Base-by-base conservation (phyloP, 2,113 vertebrate species). In the Equus przewalskii region DNA sequence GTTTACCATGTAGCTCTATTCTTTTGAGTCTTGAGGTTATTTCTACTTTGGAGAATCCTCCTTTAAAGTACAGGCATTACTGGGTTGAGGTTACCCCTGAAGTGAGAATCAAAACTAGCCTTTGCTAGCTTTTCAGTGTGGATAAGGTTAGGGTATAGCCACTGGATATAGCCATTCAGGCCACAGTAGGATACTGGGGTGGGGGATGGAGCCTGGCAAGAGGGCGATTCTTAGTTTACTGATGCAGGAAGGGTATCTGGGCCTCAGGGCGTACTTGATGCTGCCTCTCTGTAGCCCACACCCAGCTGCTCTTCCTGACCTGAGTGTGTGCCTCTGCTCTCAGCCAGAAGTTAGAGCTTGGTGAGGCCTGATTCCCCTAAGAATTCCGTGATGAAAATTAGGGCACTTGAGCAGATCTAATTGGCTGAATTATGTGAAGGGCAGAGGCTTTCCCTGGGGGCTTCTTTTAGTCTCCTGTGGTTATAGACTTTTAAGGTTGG, bases 351-450 rank as follows among this genome's bases (percentile, higher is more conserved):
- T 78, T 24, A 1, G 49, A 94, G 80, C 65, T n/a, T 88, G 54
- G 81, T 58, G 51, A 97, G 65, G 60, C 28, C 1, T 89, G 69
- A 94, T 96, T 97, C 96, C 85, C 24, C 0, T 0, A 60, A 97
- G 97, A 94, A 97, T 93, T 94, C n/a, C n/a, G 54, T 89, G 70
- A 83, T 92, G 88, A 58, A 92, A 98, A 96, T 95, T 97, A 96
- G 96, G 82, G 7, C 93, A 87, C 58, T 49, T 89, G 60, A 86
- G 79, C 56, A 69, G 83, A 69, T 95, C 89, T 93, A 94, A 60
- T 69, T 97, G 95, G 79, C 70, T 97, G 89, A 96, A 89, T 75
- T 72, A 0, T 85, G 87, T 98, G 94, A 72, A 83, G 96, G 96
- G 96, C 97, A 91, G 24, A 72, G 1, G 22, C 49, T 98, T 94